Conservation (phyloP, 1,140 invertebrate species). For the Drosophila ohnishii region DNA sequence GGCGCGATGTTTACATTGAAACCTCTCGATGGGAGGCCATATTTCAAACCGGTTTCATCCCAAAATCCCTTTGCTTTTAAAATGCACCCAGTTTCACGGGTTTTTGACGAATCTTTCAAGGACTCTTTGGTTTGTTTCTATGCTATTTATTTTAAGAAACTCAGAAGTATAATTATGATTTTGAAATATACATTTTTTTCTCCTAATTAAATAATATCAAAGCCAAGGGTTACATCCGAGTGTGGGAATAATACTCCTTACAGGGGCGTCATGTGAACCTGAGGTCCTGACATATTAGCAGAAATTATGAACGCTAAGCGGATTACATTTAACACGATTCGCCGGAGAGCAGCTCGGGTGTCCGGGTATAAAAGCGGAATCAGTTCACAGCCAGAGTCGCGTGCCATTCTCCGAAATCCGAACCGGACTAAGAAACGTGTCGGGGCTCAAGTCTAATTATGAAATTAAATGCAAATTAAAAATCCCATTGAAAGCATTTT, state of each 20-base stretch:
- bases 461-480: conserved; percentile 77
- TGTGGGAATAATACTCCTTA: conserved; percentile 9
- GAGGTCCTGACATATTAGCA: conserved; percentile 22
- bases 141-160: too few species aligned
- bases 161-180: too few species aligned
- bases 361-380: neutral
- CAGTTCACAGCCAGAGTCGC: conserved; percentile 27
- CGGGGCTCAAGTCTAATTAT: conserved; percentile 73
- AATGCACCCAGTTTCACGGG: neutral
- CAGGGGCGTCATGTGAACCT: conserved; percentile 2
- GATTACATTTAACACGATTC: conserved; percentile 66
- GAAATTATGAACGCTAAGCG: conserved; percentile 57
- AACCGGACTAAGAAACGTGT: conserved; percentile 47
- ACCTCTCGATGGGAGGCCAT: conserved; percentile 48
- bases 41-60: conserved; percentile 53
- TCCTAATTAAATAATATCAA: neutral
- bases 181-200: rapidly evolving
- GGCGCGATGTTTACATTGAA: conserved; percentile 74
- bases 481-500: conserved; percentile 53
- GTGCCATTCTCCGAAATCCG: conserved; percentile 56
- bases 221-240: neutral
- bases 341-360: conserved; percentile 17
- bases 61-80: neutral
- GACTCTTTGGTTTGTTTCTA: neutral
- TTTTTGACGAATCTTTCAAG: neutral